Base-by-base conservation (phyloP, 2,113 vertebrate genomes). In the Clarias macrocephalus region DNA sequence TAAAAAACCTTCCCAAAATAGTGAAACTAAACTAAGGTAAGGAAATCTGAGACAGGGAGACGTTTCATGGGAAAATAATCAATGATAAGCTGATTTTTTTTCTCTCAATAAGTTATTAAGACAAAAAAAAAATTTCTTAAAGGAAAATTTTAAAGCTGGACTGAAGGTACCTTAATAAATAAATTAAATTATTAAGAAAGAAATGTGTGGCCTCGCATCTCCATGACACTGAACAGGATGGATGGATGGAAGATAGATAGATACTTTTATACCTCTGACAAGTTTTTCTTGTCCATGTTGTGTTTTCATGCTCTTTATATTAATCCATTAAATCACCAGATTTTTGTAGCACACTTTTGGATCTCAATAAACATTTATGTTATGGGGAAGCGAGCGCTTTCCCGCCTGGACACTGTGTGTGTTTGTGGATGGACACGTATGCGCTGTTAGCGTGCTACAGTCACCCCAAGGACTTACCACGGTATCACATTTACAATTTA, bases 1-100 rank as follows among this genome's bases (percentile, higher is more conserved):
- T n/a, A n/a, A n/a, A n/a, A 85, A 33, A 48, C 33, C 5, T 76
- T 42, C 72, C 57, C 18, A 28, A 76, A 85, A 72, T 76, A 48
- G 56, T 84, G 68, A 62, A 48, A 76, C 56, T 63, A 52, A 76
- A 75, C 15, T 68, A 68, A 33, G 66, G 0, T 70, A 33, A 37
- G 19, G 12, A 73, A 73, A 42, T 11, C 19, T 42, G 70, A 70
- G 68, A 70, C 16, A 8, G 16, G 30, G 65, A 13, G 13, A 12
- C 10, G 0, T 68, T 68, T 16, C 16, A 30, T 30, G 11, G 25
- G 9, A 65, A 65, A 65, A n/a, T 25, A 11, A n/a, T 25, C 23
- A 66, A 28, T 13, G 3, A 66, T 48, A 48, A 48, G 48, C 48
- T 1, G 48, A 48, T 7, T 48, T 7, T 48, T 48, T 48, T 42